Conservation (phyloP, 2,113 vertebrate genomes). For the Syrrhaptes paradoxus region DNA sequence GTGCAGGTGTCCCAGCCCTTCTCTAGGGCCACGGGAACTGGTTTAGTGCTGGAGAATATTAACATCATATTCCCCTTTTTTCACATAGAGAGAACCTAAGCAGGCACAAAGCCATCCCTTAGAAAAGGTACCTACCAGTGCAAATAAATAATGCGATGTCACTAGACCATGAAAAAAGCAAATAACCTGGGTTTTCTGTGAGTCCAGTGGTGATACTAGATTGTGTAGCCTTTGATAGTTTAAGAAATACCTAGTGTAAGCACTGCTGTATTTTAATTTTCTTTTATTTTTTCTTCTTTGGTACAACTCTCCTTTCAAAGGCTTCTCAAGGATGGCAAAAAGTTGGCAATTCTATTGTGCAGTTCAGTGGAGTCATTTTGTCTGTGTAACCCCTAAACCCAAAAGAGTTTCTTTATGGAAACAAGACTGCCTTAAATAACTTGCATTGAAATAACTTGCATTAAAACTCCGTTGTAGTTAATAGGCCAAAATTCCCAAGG, state of each 20-base stretch:
- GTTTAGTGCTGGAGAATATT: not conserved
- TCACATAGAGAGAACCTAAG: not conserved
- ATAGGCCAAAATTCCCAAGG: constrained; percentile 27
- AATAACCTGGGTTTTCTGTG: not conserved
- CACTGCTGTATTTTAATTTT: not conserved
- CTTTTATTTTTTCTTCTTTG: not conserved
- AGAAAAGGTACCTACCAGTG: not conserved
- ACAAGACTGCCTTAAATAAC: not conserved
- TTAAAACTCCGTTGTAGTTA: not conserved
- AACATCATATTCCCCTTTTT: not conserved
- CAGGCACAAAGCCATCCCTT: not conserved
- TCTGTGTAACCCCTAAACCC: not conserved
- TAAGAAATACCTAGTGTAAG: not conserved
- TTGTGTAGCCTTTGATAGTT: not conserved
- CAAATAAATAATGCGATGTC: not conserved
- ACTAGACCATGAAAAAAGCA: not conserved
- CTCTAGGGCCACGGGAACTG: not conserved
- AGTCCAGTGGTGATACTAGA: not conserved
- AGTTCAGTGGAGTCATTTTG: not conserved
- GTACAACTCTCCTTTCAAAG: not conserved
- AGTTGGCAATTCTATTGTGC: not conserved
- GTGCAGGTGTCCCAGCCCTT: not conserved
- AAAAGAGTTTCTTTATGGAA: not conserved
- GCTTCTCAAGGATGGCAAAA: not conserved
- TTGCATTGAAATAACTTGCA: not conserved